These are phyloP conservation scores for Papilio helenus DNA, from an alignment of 1,140 invertebrate species.

Conservation along the genomic window DNA sequence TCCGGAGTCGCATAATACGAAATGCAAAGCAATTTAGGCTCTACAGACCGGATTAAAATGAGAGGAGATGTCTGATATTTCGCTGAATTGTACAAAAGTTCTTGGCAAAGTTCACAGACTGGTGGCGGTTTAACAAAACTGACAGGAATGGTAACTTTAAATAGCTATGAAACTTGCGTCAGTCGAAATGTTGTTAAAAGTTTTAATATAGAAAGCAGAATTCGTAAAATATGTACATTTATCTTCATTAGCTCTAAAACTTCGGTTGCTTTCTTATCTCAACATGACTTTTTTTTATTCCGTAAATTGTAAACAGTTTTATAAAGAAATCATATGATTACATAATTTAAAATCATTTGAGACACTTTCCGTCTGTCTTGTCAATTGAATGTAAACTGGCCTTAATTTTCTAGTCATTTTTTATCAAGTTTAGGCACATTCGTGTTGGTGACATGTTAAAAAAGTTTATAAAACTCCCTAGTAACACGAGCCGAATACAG, in stretches of 20 bases:
- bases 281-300: neutral
- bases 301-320: no score
- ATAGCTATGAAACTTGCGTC: conserved; percentile 13
- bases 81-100: conserved; percentile 35
- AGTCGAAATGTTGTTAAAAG: conserved; percentile 12
- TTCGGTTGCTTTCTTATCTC: neutral
- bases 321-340: no score
- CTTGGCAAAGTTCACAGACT: conserved; percentile 28
- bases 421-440: neutral
- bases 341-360: no score
- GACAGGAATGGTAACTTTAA: conserved; percentile 29
- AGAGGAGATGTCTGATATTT: conserved; percentile 23
- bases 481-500: conserved; percentile 34
- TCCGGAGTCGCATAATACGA: conserved; percentile 29
- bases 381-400: neutral
- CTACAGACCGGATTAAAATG: conserved; percentile 20
- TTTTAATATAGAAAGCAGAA: conserved; percentile 9
- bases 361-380: no score
- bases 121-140: conserved; percentile 31
- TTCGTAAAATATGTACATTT: neutral
- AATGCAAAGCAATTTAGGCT: conserved; percentile 39
- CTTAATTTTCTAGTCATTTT: neutral
- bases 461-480: neutral
- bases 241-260: conserved; percentile 5
- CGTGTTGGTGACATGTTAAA: conserved; percentile 18